These are phyloP conservation scores for Lucifuga dentata DNA, from an alignment of 2,113 vertebrate genomes.

Conservation along the genomic window DNA sequence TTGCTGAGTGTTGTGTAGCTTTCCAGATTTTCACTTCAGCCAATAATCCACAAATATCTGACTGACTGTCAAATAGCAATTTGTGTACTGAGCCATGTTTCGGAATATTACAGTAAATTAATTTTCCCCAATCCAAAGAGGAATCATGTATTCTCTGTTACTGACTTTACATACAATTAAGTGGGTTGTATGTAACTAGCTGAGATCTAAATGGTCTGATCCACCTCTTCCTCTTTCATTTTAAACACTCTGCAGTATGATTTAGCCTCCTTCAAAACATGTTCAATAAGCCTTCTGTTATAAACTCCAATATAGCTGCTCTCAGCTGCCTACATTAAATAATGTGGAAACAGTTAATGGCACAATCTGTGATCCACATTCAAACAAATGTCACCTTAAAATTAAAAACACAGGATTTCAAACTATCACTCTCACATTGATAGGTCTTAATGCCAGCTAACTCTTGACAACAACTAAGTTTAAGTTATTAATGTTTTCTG, in stretches of 20 bases:
- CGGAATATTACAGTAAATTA: not conserved
- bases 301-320: not conserved
- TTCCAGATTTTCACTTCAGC: conserved; percentile 5
- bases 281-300: not conserved
- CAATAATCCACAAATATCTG: conserved; percentile 21
- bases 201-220: not conserved
- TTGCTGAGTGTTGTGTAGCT: not conserved
- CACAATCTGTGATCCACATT: too few relatives aligned
- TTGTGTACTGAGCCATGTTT: conserved; percentile 13
- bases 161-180: too few relatives aligned
- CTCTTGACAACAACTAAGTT: too few relatives aligned
- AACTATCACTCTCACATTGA: too few relatives aligned
- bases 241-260: not conserved
- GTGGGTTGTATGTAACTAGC: too few relatives aligned
- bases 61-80: not conserved
- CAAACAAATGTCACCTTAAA: too few relatives aligned
- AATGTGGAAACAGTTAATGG: not conserved
- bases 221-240: not conserved
- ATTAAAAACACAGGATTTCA: too few relatives aligned
- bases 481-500: too few relatives aligned
- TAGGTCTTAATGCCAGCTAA: too few relatives aligned
- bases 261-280: not conserved
- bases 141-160: too few relatives aligned
- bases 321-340: not conserved
- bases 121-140: too few relatives aligned